Evolutionary conservation across 2,113 vertebrate genomes (phyloP).

Genomic region (Stictonetta naevosa): DNA sequence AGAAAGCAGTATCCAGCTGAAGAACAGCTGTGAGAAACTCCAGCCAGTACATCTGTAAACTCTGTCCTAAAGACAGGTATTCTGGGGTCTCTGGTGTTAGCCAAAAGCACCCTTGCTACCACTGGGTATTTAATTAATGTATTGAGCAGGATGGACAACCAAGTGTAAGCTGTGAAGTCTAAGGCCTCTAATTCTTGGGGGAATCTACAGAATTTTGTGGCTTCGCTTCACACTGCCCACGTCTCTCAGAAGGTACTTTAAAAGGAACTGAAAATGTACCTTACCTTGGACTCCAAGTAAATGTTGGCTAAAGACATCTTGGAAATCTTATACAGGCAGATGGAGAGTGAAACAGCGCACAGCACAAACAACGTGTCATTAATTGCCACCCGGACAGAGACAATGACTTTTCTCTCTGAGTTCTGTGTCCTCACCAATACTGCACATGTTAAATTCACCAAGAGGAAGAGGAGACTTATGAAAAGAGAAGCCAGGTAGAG

Average conservation of each 20-base stretch:
- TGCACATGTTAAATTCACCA: conserved; percentile 93
- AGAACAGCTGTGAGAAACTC: neutral
- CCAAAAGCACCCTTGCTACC: neutral
- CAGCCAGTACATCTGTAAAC: neutral
- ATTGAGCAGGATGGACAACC: neutral
- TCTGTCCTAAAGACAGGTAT: neutral
- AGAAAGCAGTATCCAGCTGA: neutral
- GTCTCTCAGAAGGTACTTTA: neutral
- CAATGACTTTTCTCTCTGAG: conserved; percentile 84
- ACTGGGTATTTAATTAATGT: neutral
- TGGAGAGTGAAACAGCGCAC: conserved; percentile 89
- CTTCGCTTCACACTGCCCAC: neutral
- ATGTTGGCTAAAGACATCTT: conserved; percentile 97
- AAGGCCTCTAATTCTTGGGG: neutral
- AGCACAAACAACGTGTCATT: conserved; percentile 93
- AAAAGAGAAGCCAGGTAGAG: conserved; percentile 89
- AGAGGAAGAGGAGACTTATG: conserved; percentile 91
- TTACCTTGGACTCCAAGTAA: conserved; percentile 95
- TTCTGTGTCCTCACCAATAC: conserved; percentile 88
- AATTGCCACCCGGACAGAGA: conserved; percentile 89
- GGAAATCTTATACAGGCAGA: conserved; percentile 94
- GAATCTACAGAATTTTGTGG: neutral
- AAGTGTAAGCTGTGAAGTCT: neutral
- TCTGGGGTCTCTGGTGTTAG: neutral
- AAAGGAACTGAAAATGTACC: conserved; percentile 62